Conservation (phyloP, 2,888 invertebrate genomes). For the Autographa pulchrina region DNA sequence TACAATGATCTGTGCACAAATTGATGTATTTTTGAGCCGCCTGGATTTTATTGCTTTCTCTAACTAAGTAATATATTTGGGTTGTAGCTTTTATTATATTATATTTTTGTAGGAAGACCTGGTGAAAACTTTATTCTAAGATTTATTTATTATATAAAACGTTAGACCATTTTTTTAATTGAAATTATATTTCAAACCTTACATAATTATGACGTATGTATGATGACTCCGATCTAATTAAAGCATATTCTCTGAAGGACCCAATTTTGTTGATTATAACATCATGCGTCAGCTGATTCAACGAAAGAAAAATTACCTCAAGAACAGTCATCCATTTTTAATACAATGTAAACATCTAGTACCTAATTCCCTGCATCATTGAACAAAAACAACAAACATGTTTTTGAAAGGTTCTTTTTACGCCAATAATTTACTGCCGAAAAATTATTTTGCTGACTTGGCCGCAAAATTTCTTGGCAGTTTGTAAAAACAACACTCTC, state of each 20-base stretch:
- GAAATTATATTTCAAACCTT: no score
- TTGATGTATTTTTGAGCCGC: constrained; percentile 54
- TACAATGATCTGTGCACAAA: constrained; percentile 52
- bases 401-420: constrained; percentile 42
- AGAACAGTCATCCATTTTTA: background rate
- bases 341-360: constrained; percentile 17
- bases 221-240: no score
- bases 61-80: constrained; percentile 41
- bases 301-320: background rate
- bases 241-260: no score
- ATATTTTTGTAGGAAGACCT: constrained; percentile 27
- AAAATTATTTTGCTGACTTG: constrained; percentile 29
- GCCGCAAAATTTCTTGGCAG: constrained; percentile 24
- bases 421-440: constrained; percentile 19
- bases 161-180: no score
- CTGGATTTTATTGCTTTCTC: constrained; percentile 49
- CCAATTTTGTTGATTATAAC: background rate
- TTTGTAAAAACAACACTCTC: constrained; percentile 40
- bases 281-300: background rate
- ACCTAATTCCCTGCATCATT: constrained; percentile 21
- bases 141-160: no score
- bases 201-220: no score
- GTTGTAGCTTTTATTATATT: constrained; percentile 10
- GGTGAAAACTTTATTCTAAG: constrained; percentile 5
- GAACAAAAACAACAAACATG: constrained; percentile 50